Evolutionary conservation across 2,113 vertebrate genomes (phyloP).

Genomic region (Tilapia sparmanii): DNA sequence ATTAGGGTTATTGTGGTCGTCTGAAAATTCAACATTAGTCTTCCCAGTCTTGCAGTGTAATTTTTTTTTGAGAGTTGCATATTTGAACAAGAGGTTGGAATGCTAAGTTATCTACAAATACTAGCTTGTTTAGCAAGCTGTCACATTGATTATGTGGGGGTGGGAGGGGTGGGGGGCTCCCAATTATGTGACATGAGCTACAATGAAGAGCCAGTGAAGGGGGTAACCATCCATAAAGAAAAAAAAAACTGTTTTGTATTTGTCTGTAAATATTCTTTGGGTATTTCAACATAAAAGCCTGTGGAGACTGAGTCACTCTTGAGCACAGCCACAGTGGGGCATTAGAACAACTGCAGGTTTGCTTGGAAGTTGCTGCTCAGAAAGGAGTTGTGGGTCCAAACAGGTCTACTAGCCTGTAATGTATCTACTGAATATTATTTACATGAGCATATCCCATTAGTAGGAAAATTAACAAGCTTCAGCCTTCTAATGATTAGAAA

Average conservation of each 20-base stretch:
- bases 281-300: neutral
- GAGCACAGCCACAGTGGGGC: neutral
- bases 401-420: neutral
- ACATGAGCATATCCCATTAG: neutral
- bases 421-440: neutral
- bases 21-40: neutral
- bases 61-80: neutral
- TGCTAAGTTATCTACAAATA: neutral
- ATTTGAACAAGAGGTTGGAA: neutral
- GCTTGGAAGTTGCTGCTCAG: neutral
- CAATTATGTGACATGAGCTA: neutral
- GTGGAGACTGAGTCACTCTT: neutral
- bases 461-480: neutral
- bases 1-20: neutral
- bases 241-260: accelerated
- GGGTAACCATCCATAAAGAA: neutral
- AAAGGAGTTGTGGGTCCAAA: neutral
- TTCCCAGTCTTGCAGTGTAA: neutral
- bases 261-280: neutral
- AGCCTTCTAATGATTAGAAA: neutral
- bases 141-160: neutral
- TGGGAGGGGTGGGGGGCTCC: accelerated
- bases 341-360: neutral
- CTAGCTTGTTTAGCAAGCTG: neutral
- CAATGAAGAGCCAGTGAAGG: neutral